Percentiles rank a stretch among this genome's conserved stretches.
Evolutionary conservation across 2,113 vertebrate genomes (phyloP).

Genomic region (Leptodactylus fuscus): DNA sequence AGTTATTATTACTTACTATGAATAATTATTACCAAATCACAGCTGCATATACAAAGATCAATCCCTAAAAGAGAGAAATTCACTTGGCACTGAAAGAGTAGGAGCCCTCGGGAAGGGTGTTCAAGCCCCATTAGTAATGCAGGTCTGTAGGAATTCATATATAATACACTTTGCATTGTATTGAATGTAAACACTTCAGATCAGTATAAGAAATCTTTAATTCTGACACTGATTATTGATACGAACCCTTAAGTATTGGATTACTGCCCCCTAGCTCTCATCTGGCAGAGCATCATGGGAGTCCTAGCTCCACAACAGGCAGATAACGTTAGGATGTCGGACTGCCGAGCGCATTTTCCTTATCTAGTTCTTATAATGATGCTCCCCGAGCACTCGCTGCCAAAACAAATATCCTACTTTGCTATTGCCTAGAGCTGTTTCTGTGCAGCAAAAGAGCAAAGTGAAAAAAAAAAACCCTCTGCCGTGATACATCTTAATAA

Average conservation of each 20-base stretch:
- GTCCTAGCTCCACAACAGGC: not conserved
- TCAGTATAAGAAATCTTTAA: too few relatives aligned
- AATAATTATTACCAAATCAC: too few relatives aligned
- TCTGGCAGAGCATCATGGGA: not conserved
- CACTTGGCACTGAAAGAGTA: too few relatives aligned
- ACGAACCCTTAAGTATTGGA: too few relatives aligned
- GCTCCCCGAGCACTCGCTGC: constrained; percentile 17
- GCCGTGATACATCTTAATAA: constrained; percentile 34
- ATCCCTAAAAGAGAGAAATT: too few relatives aligned
- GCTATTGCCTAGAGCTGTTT: constrained; percentile 11
- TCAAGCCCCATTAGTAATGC: too few relatives aligned
- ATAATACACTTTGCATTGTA: not conserved
- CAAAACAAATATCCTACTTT: constrained; percentile 45
- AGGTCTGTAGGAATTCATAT: too few relatives aligned
- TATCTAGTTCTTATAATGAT: constrained; percentile 13
- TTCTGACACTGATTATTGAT: too few relatives aligned
- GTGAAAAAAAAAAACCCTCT: not conserved
- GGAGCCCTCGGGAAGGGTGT: too few relatives aligned
- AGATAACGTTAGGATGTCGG: not conserved
- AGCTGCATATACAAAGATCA: too few relatives aligned
- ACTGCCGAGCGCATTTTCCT: not conserved
- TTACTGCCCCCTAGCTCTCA: not conserved
- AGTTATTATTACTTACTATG: too few relatives aligned
- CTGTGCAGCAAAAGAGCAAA: constrained; percentile 13
- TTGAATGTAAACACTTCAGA: too few relatives aligned